Evolutionary conservation across 2,888 invertebrate species (phyloP), one percentile per base, ranked within the genome.

Genomic region (Drosophila colorata): DNA sequence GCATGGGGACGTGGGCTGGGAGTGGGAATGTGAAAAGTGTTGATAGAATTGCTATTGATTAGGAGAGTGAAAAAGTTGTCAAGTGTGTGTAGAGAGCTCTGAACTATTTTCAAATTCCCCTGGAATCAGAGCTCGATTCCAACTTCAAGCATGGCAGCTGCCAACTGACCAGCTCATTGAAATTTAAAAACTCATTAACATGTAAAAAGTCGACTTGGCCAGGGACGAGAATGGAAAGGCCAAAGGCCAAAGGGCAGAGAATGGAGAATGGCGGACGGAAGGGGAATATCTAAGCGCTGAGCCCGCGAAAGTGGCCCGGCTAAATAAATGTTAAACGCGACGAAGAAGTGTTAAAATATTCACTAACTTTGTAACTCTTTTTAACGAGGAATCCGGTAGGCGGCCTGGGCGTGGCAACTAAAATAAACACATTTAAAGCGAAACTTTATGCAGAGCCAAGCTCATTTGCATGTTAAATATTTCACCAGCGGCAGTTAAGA

Each of bases 361-460:
- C 85, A 86, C 86, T 83, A 87, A 86, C 86, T 86, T 86, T 86
- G 88, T 86, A 85, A 87, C 88, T 85, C 88, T 87, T 85, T 85
- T 87, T 78, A 82, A 80, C 87, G 80, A 85, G 84, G 61, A 52
- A 78, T 79, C 66, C 77, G 66, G 47, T 43, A 20, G 48, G 52
- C 46, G 52, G 8, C 11, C 9, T 1, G 38, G 81, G 77, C 83
- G 83, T 80, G 83, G 69, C 79, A 84, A 80, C 86, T 87, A 87
- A 81, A 86, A 86, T 86, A 88, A 86, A 86, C 85, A 86, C 85
- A 87, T 86, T 87, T 87, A 85, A 85, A 85, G 85, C 69, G 81
- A 73, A 85, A 87, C 85, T 87, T 86, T 87, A 87, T 85, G 86
- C 85, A 83, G 79, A 88, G 85, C 85, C 83, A 87, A 84, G 80